Percentiles rank a stretch among this genome's conserved stretches.
Conservation (phyloP, 2,113 vertebrate species). For the Petromus typicus region DNA sequence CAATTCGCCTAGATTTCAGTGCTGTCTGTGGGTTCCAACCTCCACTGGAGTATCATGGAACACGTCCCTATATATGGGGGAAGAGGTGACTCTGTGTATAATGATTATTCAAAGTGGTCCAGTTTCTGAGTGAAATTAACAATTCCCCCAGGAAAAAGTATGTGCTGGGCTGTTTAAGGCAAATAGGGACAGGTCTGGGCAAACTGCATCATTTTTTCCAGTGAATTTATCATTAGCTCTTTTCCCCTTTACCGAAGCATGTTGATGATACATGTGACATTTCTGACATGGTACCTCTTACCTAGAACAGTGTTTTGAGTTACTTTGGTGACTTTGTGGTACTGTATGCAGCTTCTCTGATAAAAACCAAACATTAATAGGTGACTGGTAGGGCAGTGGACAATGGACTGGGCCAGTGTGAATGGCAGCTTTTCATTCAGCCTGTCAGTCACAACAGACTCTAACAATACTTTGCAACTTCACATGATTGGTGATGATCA, state of each 20-base stretch:
- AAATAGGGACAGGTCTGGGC: background rate
- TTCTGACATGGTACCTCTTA: background rate
- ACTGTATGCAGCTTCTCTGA: background rate
- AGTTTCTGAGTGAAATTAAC: background rate
- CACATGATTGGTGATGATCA: background rate
- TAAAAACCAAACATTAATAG: background rate
- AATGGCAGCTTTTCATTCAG: background rate
- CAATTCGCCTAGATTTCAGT: background rate
- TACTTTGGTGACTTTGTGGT: background rate
- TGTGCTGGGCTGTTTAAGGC: background rate
- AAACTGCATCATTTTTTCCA: background rate
- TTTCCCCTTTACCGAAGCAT: background rate
- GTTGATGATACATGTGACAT: background rate
- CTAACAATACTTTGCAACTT: background rate
- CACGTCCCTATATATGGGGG: no score
- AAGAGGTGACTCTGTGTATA: accelerated
- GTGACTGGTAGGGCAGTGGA: background rate
- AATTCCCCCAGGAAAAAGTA: background rate
- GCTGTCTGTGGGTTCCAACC: background rate
- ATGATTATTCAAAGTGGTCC: background rate
- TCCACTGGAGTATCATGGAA: background rate
- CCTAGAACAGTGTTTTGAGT: background rate
- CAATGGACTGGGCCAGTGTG: background rate
- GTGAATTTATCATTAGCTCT: background rate
- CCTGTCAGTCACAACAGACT: background rate